Conservation (phyloP, 2,797 vertebrate genomes). For the Buceros bicornis region DNA sequence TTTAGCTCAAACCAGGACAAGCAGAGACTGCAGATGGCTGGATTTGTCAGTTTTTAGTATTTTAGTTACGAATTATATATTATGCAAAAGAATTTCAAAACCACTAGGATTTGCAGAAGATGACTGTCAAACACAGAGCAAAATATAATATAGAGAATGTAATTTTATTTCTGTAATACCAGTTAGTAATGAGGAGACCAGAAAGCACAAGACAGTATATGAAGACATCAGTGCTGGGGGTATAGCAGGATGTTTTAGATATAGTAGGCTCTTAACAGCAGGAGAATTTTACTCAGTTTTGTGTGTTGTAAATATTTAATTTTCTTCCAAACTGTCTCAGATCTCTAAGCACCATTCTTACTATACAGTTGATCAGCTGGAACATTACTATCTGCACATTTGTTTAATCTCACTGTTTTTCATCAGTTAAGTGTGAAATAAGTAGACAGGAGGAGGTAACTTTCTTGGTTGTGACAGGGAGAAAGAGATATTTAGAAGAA, state of each 20-base stretch:
- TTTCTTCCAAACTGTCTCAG: not conserved
- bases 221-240: not conserved
- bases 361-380: not conserved
- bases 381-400: not conserved
- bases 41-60: not conserved
- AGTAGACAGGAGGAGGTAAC: not conserved
- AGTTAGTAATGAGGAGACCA: not conserved
- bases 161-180: not conserved
- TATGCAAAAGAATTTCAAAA: not conserved
- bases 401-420: not conserved
- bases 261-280: accelerated
- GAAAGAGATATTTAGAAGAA: not conserved
- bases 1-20: too few species aligned
- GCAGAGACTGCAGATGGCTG: not conserved
- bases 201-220: not conserved
- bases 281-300: not conserved
- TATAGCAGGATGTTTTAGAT: not conserved
- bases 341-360: not conserved
- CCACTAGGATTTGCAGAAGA: not conserved
- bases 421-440: not conserved
- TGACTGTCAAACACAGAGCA: not conserved
- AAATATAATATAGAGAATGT: not conserved
- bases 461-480: not conserved
- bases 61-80: not conserved
- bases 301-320: not conserved